Base-by-base conservation (phyloP, 2,797 vertebrate species). In the Poeciliopsis infans region DNA sequence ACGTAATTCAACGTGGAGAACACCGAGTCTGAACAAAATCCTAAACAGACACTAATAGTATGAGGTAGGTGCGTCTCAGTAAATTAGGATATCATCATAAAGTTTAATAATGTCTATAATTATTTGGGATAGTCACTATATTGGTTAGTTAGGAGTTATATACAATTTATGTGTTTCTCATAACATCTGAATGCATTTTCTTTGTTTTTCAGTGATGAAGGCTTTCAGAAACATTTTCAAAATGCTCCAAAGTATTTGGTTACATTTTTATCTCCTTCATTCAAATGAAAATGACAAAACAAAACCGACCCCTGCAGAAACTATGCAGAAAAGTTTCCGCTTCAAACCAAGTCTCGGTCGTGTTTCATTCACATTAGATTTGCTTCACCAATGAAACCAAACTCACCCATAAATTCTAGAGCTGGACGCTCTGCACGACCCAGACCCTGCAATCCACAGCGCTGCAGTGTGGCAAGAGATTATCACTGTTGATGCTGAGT, bases 401-500 rank as follows among this genome's bases (percentile, higher is more conserved):
- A 64, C 55, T 23, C n/a, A 10, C 10, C n/a, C 23, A 61, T 61
- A 43, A 41, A 18, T 36, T 46, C 39, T 13, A 28, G 43, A 33
- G 43, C 36, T 76, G 16, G 20, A 47, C 28, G 28, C 61, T 82
- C 33, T 68, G 18, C 47, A 64, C 78, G 74, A 75, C 55, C 61
- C 25, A 72, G 76, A 69, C 68, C 75, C 74, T 23, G 5, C 55
- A 53, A 18, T 78, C 76, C 13, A 7, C 12, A 53, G 78, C 64
- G 72, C 69, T 43, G 64, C 28, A 2, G 20, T n/a, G 83, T 82
- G 71, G 80, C 55, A 12, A 70, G 69, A 77, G 80, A 87, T 89
- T 89, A 81, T 88, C 76, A 31, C 78, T 59, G 74, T 45, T 39
- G 81, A 87, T 74, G 74, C 82, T 75, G 81, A 85, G 80, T 79